phyloP scores from a whole-genome alignment of 2,113 vertebrate species.

The Uria lomvia region DNA sequence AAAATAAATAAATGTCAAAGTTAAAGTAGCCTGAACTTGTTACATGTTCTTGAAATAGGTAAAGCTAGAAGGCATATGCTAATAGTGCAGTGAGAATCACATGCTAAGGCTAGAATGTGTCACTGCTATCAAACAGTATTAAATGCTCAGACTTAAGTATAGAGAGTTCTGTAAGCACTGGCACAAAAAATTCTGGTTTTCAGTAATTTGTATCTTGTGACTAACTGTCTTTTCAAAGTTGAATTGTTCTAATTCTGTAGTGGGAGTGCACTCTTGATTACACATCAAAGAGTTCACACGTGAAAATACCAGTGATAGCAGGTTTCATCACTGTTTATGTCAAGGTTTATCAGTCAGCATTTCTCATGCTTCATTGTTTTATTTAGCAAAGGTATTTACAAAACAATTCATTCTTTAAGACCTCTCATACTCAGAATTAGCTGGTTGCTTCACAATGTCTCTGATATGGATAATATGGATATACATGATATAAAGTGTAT shows the following conservation, averaged over 20 bases:
- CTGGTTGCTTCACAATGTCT: not conserved
- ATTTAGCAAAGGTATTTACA: not conserved
- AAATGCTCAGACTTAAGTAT: not conserved
- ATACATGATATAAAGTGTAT: not conserved
- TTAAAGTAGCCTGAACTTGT: not conserved
- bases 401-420: not conserved
- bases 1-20: not conserved
- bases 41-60: not conserved
- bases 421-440: not conserved
- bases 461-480: not conserved
- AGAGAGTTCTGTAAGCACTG: not conserved
- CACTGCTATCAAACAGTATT: not conserved
- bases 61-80: not conserved
- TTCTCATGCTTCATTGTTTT: not conserved
- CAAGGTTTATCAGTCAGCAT: not conserved
- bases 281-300: not conserved
- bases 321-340: not conserved
- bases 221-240: not conserved
- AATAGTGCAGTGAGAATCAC: not conserved
- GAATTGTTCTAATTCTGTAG: not conserved
- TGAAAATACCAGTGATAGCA: not conserved
- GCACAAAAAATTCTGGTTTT: not conserved
- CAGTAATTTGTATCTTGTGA: not conserved
- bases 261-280: not conserved
- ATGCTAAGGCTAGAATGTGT: not conserved